Percentiles rank a stretch among this genome's conserved stretches.
Evolutionary conservation across 2,113 vertebrate genomes (phyloP).

Genomic region (Amphilophus citrinellus): DNA sequence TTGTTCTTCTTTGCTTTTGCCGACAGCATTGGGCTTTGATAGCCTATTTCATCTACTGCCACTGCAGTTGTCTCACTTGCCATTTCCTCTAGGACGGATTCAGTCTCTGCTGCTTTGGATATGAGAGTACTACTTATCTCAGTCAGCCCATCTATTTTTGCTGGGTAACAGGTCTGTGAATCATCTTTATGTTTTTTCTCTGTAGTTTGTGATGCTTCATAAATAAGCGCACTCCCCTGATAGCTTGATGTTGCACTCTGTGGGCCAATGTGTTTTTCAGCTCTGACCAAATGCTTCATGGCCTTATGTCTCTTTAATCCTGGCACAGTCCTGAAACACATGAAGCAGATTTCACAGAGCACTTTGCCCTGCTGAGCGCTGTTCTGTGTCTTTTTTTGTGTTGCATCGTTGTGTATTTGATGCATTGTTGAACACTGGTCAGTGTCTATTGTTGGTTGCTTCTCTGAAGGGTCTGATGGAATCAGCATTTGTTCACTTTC

Average conservation of each 20-base stretch:
- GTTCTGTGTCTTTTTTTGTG: slow-evolving; percentile 67
- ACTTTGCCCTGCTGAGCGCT: slow-evolving; percentile 72
- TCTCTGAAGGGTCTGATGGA: slow-evolving; percentile 46
- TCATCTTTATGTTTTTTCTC: slow-evolving; percentile 75
- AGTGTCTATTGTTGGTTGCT: slow-evolving; percentile 53
- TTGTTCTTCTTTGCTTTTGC: slow-evolving; percentile 73
- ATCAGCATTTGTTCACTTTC: slow-evolving; percentile 53
- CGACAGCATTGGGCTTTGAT: slow-evolving; percentile 49
- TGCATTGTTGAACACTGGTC: slow-evolving; percentile 45
- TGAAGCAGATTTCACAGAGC: slow-evolving; percentile 90
- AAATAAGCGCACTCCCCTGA: slow-evolving; percentile 60
- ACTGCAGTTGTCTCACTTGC: slow-evolving; percentile 53
- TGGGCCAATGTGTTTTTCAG: slow-evolving; percentile 40
- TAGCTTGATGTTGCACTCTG: slow-evolving; percentile 64
- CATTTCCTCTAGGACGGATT: slow-evolving; percentile 63
- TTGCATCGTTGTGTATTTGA: slow-evolving; percentile 60
- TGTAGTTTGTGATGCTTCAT: slow-evolving; percentile 60
- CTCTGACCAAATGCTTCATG: slow-evolving; percentile 88
- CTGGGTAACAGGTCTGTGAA: slow-evolving; percentile 61
- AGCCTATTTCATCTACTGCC: slow-evolving; percentile 50
- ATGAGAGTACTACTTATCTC: slow-evolving; percentile 58
- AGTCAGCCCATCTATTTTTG: slow-evolving; percentile 58
- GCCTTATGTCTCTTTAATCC: slow-evolving; percentile 94
- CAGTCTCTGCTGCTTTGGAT: slow-evolving; percentile 62
- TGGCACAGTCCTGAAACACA: slow-evolving; percentile 89